Conservation (phyloP, 2,888 invertebrate species). For the Mimas tiliae region DNA sequence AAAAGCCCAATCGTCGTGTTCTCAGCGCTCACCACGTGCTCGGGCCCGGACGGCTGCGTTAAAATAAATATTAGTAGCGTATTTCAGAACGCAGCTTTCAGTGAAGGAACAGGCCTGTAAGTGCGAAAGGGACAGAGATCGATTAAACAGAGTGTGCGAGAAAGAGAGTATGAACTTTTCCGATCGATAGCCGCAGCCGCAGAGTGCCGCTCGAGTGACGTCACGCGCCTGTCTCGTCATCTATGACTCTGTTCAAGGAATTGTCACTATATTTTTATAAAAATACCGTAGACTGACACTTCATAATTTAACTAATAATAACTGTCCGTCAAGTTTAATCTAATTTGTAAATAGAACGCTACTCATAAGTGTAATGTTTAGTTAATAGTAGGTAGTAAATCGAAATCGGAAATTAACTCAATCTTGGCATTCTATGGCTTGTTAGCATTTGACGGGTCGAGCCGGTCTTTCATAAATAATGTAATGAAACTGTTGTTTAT, state of each 20-base stretch:
- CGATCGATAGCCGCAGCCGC: conserved; percentile 85
- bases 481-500: conserved; percentile 3
- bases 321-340: not conserved
- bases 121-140: conserved; percentile 63
- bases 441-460: conserved; percentile 9
- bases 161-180: conserved; percentile 69
- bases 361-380: conserved; percentile 1
- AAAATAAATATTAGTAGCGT: conserved; percentile 85
- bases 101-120: conserved; percentile 58
- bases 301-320: conserved; percentile 7
- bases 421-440: conserved; percentile 18
- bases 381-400: conserved; percentile 13
- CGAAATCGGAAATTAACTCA: conserved; percentile 18
- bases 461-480: conserved; percentile 2
- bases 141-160: conserved; percentile 60
- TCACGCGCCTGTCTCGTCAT: conserved; percentile 82
- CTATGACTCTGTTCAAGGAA: conserved; percentile 79
- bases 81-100: conserved; percentile 78
- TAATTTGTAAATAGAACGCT: conserved; percentile 9
- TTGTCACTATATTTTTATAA: conserved; percentile 70
- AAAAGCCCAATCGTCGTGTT: not conserved
- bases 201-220: conserved; percentile 81
- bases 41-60: conserved; percentile 73
- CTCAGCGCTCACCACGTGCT: conserved; percentile 63
- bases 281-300: conserved; percentile 11